Conservation (phyloP, 2,113 vertebrate species). For the Pongo pygmaeus region DNA sequence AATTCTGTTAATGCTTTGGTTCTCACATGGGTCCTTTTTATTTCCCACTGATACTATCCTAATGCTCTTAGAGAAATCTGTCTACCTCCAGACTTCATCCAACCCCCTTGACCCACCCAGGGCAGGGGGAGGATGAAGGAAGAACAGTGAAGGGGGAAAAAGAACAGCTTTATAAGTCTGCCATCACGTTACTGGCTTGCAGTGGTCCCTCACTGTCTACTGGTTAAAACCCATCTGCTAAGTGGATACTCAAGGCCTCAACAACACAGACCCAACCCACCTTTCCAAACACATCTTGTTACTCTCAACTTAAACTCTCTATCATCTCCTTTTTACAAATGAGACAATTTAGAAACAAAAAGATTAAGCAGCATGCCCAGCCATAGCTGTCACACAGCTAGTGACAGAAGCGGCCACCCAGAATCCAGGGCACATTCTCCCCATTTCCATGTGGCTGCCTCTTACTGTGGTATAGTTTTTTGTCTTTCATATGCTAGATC, state of each 20-base stretch:
- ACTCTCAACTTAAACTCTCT: not conserved
- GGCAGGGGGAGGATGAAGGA: not conserved
- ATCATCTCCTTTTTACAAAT: not conserved
- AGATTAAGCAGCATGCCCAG: not conserved
- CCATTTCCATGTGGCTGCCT: not conserved
- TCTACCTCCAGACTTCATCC: not conserved
- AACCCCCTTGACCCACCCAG: rapidly evolving
- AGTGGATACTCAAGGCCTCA: not conserved
- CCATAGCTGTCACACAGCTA: not conserved
- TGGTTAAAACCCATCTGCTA: not conserved
- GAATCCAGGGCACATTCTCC: not conserved
- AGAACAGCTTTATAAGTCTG: not conserved
- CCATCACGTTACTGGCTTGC: not conserved
- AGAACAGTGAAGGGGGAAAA: not conserved
- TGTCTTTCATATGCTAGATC: not conserved
- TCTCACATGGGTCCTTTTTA: not conserved
- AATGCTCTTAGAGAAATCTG: not conserved
- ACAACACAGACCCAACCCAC: not conserved
- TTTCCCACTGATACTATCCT: not conserved
- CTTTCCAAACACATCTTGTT: not conserved
- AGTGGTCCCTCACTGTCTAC: not conserved
- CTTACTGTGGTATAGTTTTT: not conserved
- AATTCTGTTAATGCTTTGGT: not conserved
- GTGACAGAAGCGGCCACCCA: not conserved
- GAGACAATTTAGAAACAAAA: not conserved